phyloP scores from a whole-genome alignment of 2,113 vertebrate genomes.

The Lonchura striata region DNA sequence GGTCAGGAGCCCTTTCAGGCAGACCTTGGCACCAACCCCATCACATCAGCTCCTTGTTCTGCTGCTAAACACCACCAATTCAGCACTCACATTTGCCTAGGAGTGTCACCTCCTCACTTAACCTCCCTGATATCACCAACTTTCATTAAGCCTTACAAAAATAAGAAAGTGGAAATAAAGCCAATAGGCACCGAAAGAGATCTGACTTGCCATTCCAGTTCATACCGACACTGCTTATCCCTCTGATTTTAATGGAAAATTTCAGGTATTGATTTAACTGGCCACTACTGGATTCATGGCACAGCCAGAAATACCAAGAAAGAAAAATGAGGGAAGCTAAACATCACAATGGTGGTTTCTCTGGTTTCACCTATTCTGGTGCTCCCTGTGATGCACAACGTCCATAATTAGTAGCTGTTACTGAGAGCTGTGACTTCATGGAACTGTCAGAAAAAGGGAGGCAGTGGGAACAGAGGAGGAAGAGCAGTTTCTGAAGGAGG shows the following conservation, averaged over 20 bases:
- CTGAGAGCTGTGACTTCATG: neutral
- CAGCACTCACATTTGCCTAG: neutral
- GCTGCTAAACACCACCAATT: neutral
- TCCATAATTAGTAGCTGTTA: rapidly evolving
- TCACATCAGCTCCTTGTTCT: neutral
- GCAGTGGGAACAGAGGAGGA: neutral
- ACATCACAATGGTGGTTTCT: rapidly evolving
- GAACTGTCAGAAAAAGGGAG: neutral
- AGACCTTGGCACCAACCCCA: neutral
- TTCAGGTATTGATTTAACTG: neutral
- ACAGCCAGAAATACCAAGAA: neutral
- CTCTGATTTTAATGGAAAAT: neutral
- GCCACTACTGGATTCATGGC: rapidly evolving
- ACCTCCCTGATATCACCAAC: neutral
- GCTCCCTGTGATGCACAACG: rapidly evolving
- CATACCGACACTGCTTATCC: neutral
- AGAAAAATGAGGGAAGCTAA: neutral
- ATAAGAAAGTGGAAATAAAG: neutral
- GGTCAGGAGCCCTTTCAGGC: neutral
- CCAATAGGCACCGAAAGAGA: neutral
- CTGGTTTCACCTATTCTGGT: neutral
- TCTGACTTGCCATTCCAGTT: neutral
- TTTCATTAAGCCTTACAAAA: neutral
- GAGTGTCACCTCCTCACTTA: neutral
- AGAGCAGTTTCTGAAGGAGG: neutral